Evolutionary conservation across 2,113 vertebrate genomes (phyloP).

Genomic region (Phocoena phocoena): DNA sequence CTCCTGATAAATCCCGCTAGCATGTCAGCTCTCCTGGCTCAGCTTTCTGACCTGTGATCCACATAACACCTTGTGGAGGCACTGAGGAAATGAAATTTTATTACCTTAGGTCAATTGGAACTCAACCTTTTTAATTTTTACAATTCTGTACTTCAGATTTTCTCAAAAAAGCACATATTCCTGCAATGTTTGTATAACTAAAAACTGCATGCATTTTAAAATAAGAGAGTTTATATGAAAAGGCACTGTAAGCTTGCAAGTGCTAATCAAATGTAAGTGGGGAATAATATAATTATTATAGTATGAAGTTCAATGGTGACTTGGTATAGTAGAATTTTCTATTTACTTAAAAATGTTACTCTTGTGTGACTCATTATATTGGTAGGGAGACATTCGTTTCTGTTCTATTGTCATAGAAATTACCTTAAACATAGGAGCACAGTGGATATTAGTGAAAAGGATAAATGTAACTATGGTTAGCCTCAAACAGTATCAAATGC

Average conservation of each 20-base stretch:
- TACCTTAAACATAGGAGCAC: neutral
- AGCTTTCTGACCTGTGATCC: neutral
- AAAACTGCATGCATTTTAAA: neutral
- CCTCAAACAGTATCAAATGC: neutral
- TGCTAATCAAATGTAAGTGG: neutral
- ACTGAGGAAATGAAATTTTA: neutral
- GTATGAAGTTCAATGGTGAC: neutral
- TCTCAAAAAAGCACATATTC: neutral
- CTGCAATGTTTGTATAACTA: neutral
- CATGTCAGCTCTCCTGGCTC: neutral
- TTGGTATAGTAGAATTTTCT: neutral
- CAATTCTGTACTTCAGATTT: neutral
- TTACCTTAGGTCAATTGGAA: neutral
- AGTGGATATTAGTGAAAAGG: neutral
- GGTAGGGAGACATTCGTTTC: neutral
- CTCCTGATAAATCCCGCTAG: neutral
- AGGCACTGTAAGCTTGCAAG: neutral
- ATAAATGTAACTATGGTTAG: neutral
- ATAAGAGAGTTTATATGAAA: neutral
- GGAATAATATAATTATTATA: neutral
- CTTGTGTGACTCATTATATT: neutral
- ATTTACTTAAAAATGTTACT: neutral
- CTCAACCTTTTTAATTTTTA: neutral
- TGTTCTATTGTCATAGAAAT: neutral
- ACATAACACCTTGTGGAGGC: neutral